These are phyloP conservation scores for Temnothorax longispinosus DNA, from an alignment of 1,140 invertebrate species.

Conservation along the genomic window DNA sequence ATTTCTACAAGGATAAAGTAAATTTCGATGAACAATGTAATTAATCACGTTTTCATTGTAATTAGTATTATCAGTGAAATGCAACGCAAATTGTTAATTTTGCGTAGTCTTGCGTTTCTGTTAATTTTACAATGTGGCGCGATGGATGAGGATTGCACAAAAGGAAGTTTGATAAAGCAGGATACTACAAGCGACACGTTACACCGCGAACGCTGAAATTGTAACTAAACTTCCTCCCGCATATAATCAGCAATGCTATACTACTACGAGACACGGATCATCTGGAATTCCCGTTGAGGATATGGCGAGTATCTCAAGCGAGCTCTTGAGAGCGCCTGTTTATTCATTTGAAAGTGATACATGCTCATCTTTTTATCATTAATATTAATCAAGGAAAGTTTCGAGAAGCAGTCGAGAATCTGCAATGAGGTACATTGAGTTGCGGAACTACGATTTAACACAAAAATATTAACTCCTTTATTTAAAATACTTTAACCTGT, in stretches of 20 bases:
- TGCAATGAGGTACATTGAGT: not conserved
- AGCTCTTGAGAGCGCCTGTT: not conserved
- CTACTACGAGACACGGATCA: conserved; percentile 14
- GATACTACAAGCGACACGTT: not conserved
- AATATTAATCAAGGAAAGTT: conserved; percentile 17
- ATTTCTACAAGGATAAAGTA: not conserved
- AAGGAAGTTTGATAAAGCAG: conserved; percentile 2
- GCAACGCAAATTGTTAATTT: conserved; percentile 9
- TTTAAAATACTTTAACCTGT: not conserved
- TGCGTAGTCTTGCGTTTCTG: not conserved
- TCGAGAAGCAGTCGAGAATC: not conserved
- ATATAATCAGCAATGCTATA: conserved; percentile 1
- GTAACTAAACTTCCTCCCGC: conserved; percentile 16
- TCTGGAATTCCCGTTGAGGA: conserved; percentile 2
- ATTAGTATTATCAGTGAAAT: conserved; percentile 20
- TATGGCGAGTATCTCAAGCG: not conserved
- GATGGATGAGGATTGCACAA: not conserved
- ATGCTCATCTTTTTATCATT: not conserved
- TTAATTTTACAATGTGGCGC: not conserved
- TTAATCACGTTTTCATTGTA: not conserved
- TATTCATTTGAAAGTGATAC: not conserved
- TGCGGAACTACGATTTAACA: not conserved
- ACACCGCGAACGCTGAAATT: conserved; percentile 17
- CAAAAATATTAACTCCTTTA: not conserved
- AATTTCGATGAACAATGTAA: not conserved